Percentiles rank a stretch among this genome's conserved stretches.
Evolutionary conservation across 2,888 invertebrate genomes (phyloP).

Genomic region (Punctoribates punctum): DNA sequence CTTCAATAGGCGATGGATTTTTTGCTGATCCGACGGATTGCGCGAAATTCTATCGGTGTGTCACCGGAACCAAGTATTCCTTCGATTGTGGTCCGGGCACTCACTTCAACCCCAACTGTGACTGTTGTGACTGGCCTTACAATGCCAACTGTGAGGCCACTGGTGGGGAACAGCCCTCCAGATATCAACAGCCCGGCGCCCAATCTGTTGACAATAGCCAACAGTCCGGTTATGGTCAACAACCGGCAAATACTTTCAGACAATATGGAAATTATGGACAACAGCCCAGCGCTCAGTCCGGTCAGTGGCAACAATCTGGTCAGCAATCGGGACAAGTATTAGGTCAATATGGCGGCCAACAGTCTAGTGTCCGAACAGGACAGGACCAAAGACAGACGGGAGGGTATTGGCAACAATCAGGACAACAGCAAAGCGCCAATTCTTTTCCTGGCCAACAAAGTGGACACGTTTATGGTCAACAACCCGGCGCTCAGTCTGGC

Average conservation of each 20-base stretch:
- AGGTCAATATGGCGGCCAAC: background rate
- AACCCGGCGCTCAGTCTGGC: too few relatives aligned
- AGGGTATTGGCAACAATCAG: background rate
- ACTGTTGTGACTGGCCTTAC: constrained; percentile 12
- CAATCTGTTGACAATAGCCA: background rate
- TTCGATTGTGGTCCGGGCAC: constrained; percentile 17
- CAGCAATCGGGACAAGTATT: background rate
- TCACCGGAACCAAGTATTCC: background rate
- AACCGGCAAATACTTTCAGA: background rate
- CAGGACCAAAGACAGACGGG: background rate
- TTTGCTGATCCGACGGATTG: background rate
- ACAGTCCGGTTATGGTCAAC: background rate
- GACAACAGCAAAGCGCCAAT: too few relatives aligned
- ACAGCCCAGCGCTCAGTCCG: background rate
- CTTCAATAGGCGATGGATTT: background rate
- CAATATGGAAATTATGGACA: background rate
- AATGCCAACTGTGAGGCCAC: constrained; percentile 1
- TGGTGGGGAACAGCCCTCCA: background rate
- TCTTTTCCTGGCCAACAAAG: too few relatives aligned
- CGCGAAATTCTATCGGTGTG: background rate
- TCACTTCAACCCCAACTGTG: background rate
- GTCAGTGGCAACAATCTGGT: background rate
- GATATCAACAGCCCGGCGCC: background rate
- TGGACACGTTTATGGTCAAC: too few relatives aligned
- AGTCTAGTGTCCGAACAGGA: background rate